phyloP scores from a whole-genome alignment of 2,113 vertebrate genomes.

The Bos taurus region ARS-UCD2.0 NC_037338.1:66892001-66892500 shows the following conservation, averaged over 20 bases:
- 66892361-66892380: background rate
- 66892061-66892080: background rate
- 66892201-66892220: background rate
- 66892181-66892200: background rate
- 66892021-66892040: background rate
- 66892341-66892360: background rate
- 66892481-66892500: background rate
- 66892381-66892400: background rate
- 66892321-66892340: slow-evolving; percentile 12
- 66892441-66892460: background rate
- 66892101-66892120: background rate
- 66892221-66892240: background rate
- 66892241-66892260: background rate
- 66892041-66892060: background rate
- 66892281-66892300: background rate
- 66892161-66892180: background rate
- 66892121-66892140: background rate
- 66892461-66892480: background rate
- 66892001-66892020: background rate
- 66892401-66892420: background rate
- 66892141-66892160: background rate
- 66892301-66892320: slow-evolving; percentile 1
- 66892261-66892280: background rate
- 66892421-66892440: background rate
- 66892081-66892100: background rate